These are phyloP conservation scores for Scotopteryx bipunctaria DNA, from an alignment of 2,888 invertebrate species.

Conservation along the genomic window DNA sequence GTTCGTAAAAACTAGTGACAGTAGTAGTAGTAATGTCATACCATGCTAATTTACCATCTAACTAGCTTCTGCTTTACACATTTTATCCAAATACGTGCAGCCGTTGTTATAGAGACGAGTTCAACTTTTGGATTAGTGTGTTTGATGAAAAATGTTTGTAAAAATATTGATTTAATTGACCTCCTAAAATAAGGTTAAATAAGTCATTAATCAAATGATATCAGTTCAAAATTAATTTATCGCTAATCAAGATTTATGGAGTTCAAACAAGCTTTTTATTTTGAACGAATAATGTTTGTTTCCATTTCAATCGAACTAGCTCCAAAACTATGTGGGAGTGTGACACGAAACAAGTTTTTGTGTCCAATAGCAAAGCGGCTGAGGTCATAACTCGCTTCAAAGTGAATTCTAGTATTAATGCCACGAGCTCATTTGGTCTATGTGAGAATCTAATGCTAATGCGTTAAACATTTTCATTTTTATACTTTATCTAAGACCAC, in stretches of 20 bases:
- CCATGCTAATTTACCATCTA: no score
- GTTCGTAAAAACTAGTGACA: no score
- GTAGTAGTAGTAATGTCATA: no score
- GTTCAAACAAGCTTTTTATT: slow-evolving; percentile 24
- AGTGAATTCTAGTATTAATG: slow-evolving; percentile 19
- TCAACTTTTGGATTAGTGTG: no score
- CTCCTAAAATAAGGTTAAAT: no score
- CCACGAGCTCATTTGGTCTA: slow-evolving; percentile 15
- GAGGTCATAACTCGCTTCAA: slow-evolving; percentile 44
- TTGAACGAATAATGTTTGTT: slow-evolving; percentile 3
- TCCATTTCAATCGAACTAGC: slow-evolving; percentile 9
- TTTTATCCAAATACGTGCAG: no score
- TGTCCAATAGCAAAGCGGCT: slow-evolving; percentile 42
- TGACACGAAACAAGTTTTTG: slow-evolving; percentile 44
- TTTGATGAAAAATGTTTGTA: no score
- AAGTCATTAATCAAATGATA: no score
- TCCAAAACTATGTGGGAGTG: slow-evolving; percentile 31
- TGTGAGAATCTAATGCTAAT: background rate
- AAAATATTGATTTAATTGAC: no score
- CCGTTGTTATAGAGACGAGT: no score
- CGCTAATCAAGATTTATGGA: slow-evolving; percentile 4
- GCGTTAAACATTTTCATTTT: background rate
- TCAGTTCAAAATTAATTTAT: background rate
- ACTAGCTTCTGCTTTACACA: no score
- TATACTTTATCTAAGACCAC: no score